Percentiles rank a stretch among this genome's conserved stretches.
These are phyloP conservation scores for Lepisosteus osseus DNA, from an alignment of 2,113 vertebrate species.

Conservation along the genomic window DNA sequence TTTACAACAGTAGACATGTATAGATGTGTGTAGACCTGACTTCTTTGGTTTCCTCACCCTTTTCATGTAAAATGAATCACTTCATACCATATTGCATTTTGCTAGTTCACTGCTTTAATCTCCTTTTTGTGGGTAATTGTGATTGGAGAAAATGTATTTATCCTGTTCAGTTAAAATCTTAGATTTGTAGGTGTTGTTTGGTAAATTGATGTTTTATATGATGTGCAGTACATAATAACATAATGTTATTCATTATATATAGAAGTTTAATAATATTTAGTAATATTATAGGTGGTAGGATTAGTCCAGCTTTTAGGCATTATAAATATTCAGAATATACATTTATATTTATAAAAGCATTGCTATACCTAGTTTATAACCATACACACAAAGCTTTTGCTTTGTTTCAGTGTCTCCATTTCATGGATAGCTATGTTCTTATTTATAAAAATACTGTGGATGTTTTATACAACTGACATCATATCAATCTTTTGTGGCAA, in stretches of 20 bases:
- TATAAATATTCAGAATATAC: slow-evolving; percentile 18
- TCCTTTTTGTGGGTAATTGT: slow-evolving; percentile 5
- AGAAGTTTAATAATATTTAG: slow-evolving; percentile 19
- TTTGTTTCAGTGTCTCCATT: neutral
- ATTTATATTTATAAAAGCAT: neutral
- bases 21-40: slow-evolving; percentile 15
- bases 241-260: neutral
- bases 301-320: slow-evolving; percentile 13
- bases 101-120: neutral
- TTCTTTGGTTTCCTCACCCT: slow-evolving; percentile 16
- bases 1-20: slow-evolving; percentile 7
- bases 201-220: neutral
- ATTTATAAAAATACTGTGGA: neutral
- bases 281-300: slow-evolving; percentile 17
- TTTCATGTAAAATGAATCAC: neutral
- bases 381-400: slow-evolving; percentile 14
- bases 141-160: neutral
- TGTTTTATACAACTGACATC: neutral
- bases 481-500: too few species aligned
- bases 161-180: neutral
- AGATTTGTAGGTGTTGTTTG: neutral
- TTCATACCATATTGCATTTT: neutral
- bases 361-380: too few species aligned
- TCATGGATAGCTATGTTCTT: too few species aligned
- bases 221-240: neutral